Evolutionary conservation across 2,797 vertebrate genomes (phyloP), one percentile per base, ranked within the genome.

Genomic region (Bradypodion pumilum): DNA sequence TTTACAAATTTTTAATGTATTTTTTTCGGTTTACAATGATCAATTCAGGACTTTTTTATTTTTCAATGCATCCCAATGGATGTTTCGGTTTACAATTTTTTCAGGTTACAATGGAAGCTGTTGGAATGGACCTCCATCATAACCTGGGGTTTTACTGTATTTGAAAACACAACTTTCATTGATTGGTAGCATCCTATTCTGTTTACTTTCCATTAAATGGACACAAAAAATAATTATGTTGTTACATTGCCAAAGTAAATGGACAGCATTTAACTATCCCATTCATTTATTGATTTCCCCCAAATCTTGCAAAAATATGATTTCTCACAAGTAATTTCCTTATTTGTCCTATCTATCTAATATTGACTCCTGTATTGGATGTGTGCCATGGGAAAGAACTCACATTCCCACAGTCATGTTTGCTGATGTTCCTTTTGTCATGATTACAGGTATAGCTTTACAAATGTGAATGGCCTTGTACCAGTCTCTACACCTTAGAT

Each of bases 401-500:
- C n/a, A 68, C 70, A 82, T 86, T 92, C 60, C 78, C 82, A 82
- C 52, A 66, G 59, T 21, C 74, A 60, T 12, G 29, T 84, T 84
- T 89, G 56, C 10, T 92, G 74, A 85, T 80, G 37, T 82, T 84
- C 75, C 32, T 81, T 89, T 74, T 80, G 32, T 46, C 32, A 32
- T 32, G 35, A 15, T 7, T 81, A 40, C 52, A 82, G 13, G 23
- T 35, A 77, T 46, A 56, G 52, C 72, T 73, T 75, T 15, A 83
- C 84, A 90, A 90, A 81, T 27, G 40, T 3, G 2, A 1, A 23
- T 85, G 74, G 32, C 65, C 72, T 87, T 87, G 56, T 46, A 49
- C 16, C 76, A 70, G 9, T 21, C 7, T 42, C 35, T 32, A 59
- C 16, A 75, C 12, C 42, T 62, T 65, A 27, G 86, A 77, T 9